A percentile compares a stretch with the other conserved stretches of the same genome.
Conservation (phyloP, 2,888 invertebrate genomes). For the Erebia ligea region DNA sequence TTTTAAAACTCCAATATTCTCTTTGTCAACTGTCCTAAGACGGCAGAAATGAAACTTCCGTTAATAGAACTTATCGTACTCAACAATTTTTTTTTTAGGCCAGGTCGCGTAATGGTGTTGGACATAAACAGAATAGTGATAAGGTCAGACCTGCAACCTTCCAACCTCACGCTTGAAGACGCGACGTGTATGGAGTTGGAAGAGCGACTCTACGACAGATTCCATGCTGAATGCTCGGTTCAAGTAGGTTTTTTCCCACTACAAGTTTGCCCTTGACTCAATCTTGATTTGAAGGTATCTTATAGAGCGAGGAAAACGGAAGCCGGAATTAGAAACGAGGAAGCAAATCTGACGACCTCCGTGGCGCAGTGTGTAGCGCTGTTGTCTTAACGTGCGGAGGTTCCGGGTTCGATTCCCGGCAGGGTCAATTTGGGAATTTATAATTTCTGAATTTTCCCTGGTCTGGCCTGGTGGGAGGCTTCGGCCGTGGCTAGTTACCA, state of each 20-base stretch:
- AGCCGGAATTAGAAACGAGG: no score
- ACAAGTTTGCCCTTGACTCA: no score
- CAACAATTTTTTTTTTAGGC: slow-evolving; percentile 64
- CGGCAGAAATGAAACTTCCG: background rate
- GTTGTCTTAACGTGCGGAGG: no score
- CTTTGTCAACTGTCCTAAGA: background rate
- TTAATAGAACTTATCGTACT: background rate
- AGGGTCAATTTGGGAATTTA: no score
- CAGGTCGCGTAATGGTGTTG: slow-evolving; percentile 87
- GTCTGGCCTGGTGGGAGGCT: no score
- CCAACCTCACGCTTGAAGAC: slow-evolving; percentile 86
- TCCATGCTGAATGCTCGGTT: slow-evolving; percentile 87
- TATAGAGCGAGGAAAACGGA: no score
- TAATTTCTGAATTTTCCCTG: no score
- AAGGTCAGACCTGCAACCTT: slow-evolving; percentile 89
- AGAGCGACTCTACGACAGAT: slow-evolving; percentile 89
- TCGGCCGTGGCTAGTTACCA: no score
- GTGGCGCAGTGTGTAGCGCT: no score
- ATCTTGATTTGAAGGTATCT: no score
- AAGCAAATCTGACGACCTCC: no score
- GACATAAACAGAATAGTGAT: slow-evolving; percentile 88
- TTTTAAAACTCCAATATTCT: background rate
- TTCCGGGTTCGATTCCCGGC: no score
- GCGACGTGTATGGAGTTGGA: slow-evolving; percentile 92
- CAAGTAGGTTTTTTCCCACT: slow-evolving; percentile 84